phyloP scores from a whole-genome alignment of 1,140 invertebrate species.

The Rhagoletis pomonella region DNA sequence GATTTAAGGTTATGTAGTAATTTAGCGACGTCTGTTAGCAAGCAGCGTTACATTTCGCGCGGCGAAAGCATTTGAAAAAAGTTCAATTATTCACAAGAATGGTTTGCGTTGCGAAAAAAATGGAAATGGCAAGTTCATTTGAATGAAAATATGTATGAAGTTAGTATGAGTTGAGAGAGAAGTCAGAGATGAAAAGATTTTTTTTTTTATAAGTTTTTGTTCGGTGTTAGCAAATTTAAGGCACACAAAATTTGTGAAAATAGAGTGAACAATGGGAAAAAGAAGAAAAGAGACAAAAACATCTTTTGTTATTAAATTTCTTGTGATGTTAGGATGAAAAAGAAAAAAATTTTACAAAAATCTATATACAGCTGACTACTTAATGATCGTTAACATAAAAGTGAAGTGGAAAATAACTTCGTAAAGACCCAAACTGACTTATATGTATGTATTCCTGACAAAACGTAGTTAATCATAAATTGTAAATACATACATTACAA shows the following conservation, averaged over 20 bases:
- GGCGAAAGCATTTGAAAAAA: background rate
- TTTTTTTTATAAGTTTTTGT: background rate
- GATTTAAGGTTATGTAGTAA: slow-evolving; percentile 7
- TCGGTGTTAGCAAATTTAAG: background rate
- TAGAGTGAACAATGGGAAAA: background rate
- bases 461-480: too few relatives aligned
- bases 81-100: background rate
- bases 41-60: background rate
- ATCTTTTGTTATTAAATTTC: background rate
- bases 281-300: slow-evolving; percentile 49
- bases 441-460: too few relatives aligned
- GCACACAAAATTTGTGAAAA: background rate
- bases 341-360: slow-evolving; percentile 5
- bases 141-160: background rate
- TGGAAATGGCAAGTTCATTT: background rate
- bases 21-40: slow-evolving; percentile 29
- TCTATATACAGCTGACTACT: background rate
- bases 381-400: background rate
- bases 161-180: background rate
- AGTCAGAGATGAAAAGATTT: background rate
- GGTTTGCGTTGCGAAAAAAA: background rate
- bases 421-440: background rate
- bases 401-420: background rate
- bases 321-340: background rate
- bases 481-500: too few relatives aligned